phyloP scores from a whole-genome alignment of 2,797 vertebrate species.

The Etheostoma perlongum region DNA sequence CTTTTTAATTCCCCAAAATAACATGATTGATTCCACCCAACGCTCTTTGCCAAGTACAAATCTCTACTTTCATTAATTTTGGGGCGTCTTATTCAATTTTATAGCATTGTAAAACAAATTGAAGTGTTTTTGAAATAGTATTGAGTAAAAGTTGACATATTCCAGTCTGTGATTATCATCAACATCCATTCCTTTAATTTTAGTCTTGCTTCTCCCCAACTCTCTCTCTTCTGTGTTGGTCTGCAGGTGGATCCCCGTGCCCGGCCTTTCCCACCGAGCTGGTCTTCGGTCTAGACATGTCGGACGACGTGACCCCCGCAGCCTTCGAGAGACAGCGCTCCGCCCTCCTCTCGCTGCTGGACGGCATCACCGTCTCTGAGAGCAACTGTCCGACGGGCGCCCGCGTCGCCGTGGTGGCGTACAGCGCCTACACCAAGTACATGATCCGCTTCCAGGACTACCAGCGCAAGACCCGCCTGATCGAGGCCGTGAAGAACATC shows the following conservation, averaged over 20 bases:
- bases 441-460: constrained; percentile 90
- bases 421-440: constrained; percentile 80
- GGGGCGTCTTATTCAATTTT: no score
- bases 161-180: no score
- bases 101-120: no score
- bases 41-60: no score
- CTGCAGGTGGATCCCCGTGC: constrained; percentile 76
- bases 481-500: constrained; percentile 82
- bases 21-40: no score
- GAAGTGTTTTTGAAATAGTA: no score
- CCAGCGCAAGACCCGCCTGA: constrained; percentile 73
- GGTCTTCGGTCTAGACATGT: constrained; percentile 91
- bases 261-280: constrained; percentile 90
- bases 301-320: constrained; percentile 75
- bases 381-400: constrained; percentile 90
- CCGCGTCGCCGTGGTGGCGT: constrained; percentile 87
- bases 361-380: constrained; percentile 83
- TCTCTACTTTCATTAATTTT: no score
- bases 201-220: no score
- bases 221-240: not conserved
- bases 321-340: constrained; percentile 87
- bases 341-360: constrained; percentile 83
- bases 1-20: no score
- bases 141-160: no score
- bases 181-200: no score